Conservation (phyloP, 1,140 invertebrate genomes). For the Drosophila orosa region DNA sequence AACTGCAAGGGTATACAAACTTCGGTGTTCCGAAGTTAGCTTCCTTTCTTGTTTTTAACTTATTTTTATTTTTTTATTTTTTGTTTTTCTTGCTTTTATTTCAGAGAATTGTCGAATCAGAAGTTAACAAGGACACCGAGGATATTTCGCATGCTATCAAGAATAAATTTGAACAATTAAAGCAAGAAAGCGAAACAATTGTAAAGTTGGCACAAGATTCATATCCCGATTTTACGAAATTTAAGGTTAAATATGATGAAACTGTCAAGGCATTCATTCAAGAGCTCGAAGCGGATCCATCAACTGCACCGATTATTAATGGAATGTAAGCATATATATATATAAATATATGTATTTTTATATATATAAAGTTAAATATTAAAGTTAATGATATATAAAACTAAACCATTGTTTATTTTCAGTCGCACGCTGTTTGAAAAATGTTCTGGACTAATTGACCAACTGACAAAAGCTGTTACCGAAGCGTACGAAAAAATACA, state of each 20-base stretch:
- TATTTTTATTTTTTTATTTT: constrained; percentile 1
- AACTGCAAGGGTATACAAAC: no score
- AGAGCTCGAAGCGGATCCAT: constrained; percentile 88
- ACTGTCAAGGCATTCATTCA: constrained; percentile 87
- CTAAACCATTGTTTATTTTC: constrained; percentile 13
- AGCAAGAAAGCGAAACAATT: constrained; percentile 80
- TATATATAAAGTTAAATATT: neutral
- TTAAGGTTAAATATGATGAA: constrained; percentile 86
- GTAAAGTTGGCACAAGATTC: constrained; percentile 86
- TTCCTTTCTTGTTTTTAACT: no score
- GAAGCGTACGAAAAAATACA: constrained; percentile 85
- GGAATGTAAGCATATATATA: constrained; percentile 82
- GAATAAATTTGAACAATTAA: constrained; percentile 77
- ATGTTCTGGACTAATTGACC: constrained; percentile 84
- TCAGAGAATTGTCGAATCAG: constrained; percentile 65
- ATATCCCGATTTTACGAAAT: constrained; percentile 86
- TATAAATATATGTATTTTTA: neutral
- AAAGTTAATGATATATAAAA: neutral
- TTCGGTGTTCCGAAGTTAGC: no score
- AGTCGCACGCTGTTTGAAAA: constrained; percentile 67
- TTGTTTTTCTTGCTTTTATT: constrained; percentile 2
- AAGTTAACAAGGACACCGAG: constrained; percentile 75
- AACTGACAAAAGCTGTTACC: constrained; percentile 84
- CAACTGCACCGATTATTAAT: constrained; percentile 87
- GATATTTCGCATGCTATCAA: constrained; percentile 84